phyloP scores from a whole-genome alignment of 2,888 invertebrate species.

The Nomada flava region DNA sequence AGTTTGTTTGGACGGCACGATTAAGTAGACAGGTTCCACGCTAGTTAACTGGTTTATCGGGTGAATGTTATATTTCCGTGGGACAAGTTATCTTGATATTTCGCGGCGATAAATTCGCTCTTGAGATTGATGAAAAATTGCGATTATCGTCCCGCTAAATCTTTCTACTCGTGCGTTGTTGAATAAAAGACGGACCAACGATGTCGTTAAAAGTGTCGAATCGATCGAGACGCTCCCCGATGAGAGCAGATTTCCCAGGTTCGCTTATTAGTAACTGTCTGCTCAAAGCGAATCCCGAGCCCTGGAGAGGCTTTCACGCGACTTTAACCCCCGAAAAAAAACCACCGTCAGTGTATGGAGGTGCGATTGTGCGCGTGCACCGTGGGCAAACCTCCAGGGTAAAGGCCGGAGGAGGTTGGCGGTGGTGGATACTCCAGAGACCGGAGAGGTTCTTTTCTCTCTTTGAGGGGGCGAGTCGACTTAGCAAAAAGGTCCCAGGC shows the following conservation, averaged over 20 bases:
- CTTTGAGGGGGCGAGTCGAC: slow-evolving; percentile 64
- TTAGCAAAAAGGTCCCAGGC: slow-evolving; percentile 66
- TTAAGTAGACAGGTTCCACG: slow-evolving; percentile 26
- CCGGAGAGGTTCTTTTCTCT: slow-evolving; percentile 59
- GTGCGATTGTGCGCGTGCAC: slow-evolving; percentile 53
- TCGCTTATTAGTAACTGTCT: slow-evolving; percentile 32
- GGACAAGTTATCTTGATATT: background rate
- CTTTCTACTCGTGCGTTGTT: background rate
- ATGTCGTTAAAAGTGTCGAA: background rate
- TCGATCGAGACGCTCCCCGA: background rate
- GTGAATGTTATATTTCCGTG: background rate
- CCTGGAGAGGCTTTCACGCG: slow-evolving; percentile 60
- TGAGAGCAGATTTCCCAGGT: background rate
- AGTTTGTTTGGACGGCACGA: slow-evolving; percentile 9
- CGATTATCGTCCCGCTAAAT: background rate
- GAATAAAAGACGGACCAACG: background rate
- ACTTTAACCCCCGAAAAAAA: slow-evolving; percentile 62
- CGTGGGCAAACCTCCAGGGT: slow-evolving; percentile 41
- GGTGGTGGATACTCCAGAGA: slow-evolving; percentile 61
- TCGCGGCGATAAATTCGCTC: background rate
- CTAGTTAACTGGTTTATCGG: slow-evolving; percentile 19
- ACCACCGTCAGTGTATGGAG: slow-evolving; percentile 21
- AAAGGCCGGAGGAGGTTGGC: slow-evolving; percentile 25
- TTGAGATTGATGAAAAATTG: background rate
- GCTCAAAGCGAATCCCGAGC: slow-evolving; percentile 33